A percentile compares a stretch with the other conserved stretches of the same genome.
Conservation (phyloP, 2,888 invertebrate species). For the Ommatoiulus sabulosus region DNA sequence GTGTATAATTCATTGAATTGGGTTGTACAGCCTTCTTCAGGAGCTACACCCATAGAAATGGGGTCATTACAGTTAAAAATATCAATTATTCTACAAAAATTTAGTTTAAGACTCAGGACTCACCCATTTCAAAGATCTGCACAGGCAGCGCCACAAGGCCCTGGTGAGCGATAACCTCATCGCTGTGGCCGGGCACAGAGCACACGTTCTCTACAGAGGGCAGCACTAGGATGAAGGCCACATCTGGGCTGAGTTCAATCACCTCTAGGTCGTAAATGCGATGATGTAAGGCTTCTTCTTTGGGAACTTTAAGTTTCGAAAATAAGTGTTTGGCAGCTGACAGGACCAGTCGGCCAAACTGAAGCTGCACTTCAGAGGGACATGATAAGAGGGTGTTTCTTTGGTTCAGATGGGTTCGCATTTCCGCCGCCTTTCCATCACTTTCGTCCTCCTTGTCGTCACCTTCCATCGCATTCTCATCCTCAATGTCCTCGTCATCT, state of each 20-base stretch:
- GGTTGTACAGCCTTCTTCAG: too few species aligned
- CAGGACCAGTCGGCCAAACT: conserved; percentile 67
- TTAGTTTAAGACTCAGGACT: conserved; percentile 53
- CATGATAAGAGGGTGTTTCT: background rate
- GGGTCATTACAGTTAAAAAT: too few species aligned
- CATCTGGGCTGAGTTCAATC: conserved; percentile 89
- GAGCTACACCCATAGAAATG: too few species aligned
- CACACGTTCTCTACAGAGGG: conserved; percentile 94
- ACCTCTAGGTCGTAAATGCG: conserved; percentile 90
- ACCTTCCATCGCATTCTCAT: background rate
- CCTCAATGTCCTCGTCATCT: background rate
- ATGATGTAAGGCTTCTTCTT: conserved; percentile 65
- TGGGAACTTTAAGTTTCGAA: conserved; percentile 65
- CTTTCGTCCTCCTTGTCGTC: conserved; percentile 45
- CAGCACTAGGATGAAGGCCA: conserved; percentile 91
- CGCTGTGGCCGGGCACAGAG: conserved; percentile 83
- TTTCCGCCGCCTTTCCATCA: conserved; percentile 58
- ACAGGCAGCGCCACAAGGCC: conserved; percentile 91
- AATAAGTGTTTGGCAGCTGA: conserved; percentile 66
- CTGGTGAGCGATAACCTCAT: conserved; percentile 84
- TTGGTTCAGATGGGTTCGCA: conserved; percentile 56
- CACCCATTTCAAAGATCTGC: conserved; percentile 77
- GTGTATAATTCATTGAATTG: too few species aligned
- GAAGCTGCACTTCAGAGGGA: conserved; percentile 64
- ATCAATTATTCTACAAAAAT: too few species aligned